Evolutionary conservation across 2,888 invertebrate genomes (phyloP), one percentile per base, ranked within the genome.

Genomic region (Bombylius discolor): DNA sequence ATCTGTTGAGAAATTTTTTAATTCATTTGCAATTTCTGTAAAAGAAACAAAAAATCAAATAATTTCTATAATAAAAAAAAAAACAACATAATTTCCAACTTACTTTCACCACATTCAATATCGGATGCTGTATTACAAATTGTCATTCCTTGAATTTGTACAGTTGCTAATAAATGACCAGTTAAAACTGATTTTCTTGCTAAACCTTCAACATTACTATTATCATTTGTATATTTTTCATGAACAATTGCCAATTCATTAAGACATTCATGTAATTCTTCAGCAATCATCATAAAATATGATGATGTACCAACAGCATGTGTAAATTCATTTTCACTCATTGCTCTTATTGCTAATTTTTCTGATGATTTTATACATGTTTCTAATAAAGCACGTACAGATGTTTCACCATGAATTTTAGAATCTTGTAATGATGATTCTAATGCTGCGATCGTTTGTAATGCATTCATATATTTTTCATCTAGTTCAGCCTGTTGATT

Each of bases 111-210:
- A 66, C 79, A 78, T 54, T 78, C 77, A 61, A 83, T 81, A 66
- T 83, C 84, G 34, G 84, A 82, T 49, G 87, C 83, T 1, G 83
- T 83, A 69, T 88, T 87, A 5, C 87, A 83, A 9, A 87, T 85
- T 4, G 87, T 84, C 69, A 85, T 83, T n/a, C 87, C 87, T 63
- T 84, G 81, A 51, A 87, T 73, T 60, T 88, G 76, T 66, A 81
- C 80, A 52, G 79, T 78, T 5, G 82, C 76, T 51, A 83, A 69
- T 51, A 77, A 72, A 68, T 84, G 82, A 6, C 67, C 64, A 3
- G 62, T 56, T 33, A 64, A 53, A 12, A 67, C 64, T 47, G 65
- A 59, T 59, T 65, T 63, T 31, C 64, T 61, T 7, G 66, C 64
- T 12, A 66, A 58, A 5, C 64, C 65, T 56, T 66, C 66, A 39